These are phyloP conservation scores for Hephaestus fuliginosus DNA, from an alignment of 2,797 vertebrate genomes.

Conservation along the genomic window DNA sequence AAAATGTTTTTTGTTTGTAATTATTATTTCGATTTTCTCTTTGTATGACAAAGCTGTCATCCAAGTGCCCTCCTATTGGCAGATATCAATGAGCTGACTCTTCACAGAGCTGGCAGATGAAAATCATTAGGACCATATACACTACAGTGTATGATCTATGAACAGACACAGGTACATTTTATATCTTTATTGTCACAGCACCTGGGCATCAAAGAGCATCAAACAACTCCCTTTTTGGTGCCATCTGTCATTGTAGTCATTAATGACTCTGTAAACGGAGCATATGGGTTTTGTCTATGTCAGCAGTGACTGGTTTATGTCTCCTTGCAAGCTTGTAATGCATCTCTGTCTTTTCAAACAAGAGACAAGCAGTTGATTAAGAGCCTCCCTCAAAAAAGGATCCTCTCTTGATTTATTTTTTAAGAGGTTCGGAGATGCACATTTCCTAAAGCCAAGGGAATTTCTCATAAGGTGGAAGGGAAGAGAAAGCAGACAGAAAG, in stretches of 20 bases:
- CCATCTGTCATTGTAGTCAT: conserved; percentile 32
- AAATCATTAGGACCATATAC: conserved; percentile 1
- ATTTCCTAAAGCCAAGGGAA: conserved; percentile 27
- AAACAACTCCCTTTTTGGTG: background rate
- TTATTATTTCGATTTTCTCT: background rate
- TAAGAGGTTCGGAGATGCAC: conserved; percentile 30
- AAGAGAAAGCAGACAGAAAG: conserved; percentile 29
- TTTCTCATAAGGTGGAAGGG: conserved; percentile 13
- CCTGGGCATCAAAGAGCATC: conserved; percentile 28
- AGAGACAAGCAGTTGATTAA: conserved; percentile 11
- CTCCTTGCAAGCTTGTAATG: conserved; percentile 7
- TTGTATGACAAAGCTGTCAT: background rate
- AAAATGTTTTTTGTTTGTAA: background rate
- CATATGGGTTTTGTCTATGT: background rate
- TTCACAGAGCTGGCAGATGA: conserved; percentile 6
- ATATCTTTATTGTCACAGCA: conserved; percentile 31
- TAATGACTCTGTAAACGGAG: conserved; percentile 3
- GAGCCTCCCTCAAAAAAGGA: conserved; percentile 15
- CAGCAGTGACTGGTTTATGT: conserved; percentile 17
- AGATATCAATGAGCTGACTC: background rate
- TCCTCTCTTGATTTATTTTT: conserved; percentile 28
- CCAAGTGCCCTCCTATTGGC: background rate
- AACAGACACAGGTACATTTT: conserved; percentile 14
- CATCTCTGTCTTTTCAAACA: conserved; percentile 36
- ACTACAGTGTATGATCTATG: background rate